Percentiles rank a stretch among this genome's conserved stretches.
These are phyloP conservation scores for Glareola pratincola DNA, from an alignment of 2,113 vertebrate genomes.

Conservation along the genomic window DNA sequence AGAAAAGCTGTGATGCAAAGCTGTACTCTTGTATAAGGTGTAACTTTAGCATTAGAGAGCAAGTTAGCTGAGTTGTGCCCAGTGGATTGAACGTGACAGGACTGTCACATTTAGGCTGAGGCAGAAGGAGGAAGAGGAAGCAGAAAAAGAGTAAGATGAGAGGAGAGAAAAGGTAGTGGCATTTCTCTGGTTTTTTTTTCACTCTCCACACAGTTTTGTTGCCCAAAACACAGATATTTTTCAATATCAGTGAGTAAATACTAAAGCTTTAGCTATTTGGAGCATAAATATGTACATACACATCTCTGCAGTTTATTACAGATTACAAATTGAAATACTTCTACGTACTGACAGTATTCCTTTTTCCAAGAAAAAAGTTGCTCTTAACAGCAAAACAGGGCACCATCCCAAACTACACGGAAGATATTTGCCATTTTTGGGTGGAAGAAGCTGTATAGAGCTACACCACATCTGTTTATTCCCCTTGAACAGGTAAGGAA, in stretches of 20 bases:
- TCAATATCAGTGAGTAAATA: background rate
- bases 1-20: background rate
- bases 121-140: background rate
- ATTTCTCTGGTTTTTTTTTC: background rate
- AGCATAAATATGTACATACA: background rate
- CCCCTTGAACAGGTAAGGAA: background rate
- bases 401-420: background rate
- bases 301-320: background rate
- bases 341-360: no score
- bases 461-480: background rate
- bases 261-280: background rate
- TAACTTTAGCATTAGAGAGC: background rate
- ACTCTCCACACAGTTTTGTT: background rate
- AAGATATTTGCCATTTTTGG: background rate
- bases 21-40: background rate
- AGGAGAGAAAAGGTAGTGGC: background rate
- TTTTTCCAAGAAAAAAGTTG: background rate
- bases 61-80: background rate
- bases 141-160: background rate
- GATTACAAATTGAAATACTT: background rate
- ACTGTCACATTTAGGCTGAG: background rate
- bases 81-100: background rate
- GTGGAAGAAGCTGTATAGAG: background rate
- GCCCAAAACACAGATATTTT: background rate
- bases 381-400: background rate